Conservation (phyloP, 2,888 invertebrate genomes). For the Stenodema calcarata region DNA sequence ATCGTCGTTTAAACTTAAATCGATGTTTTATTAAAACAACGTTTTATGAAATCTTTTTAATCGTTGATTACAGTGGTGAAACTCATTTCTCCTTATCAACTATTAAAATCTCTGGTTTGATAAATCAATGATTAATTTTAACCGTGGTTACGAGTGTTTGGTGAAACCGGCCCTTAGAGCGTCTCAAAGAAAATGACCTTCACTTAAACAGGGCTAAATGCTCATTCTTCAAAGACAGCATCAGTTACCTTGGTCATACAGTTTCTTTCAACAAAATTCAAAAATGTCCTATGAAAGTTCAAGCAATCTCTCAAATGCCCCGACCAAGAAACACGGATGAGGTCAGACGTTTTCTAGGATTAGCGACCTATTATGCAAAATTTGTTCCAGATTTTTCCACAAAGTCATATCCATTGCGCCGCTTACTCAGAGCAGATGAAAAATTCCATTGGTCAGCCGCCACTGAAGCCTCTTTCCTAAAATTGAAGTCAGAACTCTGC, state of each 20-base stretch:
- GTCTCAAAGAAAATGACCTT: slow-evolving; percentile 40
- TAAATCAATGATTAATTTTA: no score
- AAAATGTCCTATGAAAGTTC: slow-evolving; percentile 48
- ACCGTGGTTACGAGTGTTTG: no score
- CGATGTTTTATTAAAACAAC: no score
- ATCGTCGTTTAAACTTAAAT: no score
- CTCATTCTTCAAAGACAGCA: slow-evolving; percentile 34
- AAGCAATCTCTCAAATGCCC: slow-evolving; percentile 9
- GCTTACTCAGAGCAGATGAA: slow-evolving; percentile 50
- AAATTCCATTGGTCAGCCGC: slow-evolving; percentile 20
- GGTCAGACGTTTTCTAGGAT: slow-evolving; percentile 53
- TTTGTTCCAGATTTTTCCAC: slow-evolving; percentile 49
- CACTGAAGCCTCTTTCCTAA: slow-evolving; percentile 51
- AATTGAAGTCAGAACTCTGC: slow-evolving; percentile 55
- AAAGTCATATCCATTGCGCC: slow-evolving; percentile 51
- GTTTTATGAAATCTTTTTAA: no score
- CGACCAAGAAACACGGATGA: slow-evolving; percentile 44
- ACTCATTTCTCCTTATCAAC: no score
- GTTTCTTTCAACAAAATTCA: slow-evolving; percentile 41
- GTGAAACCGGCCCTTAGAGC: no score
- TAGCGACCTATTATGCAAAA: slow-evolving; percentile 54
- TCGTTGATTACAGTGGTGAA: no score
- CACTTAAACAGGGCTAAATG: slow-evolving; percentile 53
- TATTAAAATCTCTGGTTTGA: no score
- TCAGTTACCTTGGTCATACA: slow-evolving; percentile 39